These are phyloP conservation scores for Streptopelia turtur DNA, from an alignment of 2,797 vertebrate genomes.

Conservation along the genomic window DNA sequence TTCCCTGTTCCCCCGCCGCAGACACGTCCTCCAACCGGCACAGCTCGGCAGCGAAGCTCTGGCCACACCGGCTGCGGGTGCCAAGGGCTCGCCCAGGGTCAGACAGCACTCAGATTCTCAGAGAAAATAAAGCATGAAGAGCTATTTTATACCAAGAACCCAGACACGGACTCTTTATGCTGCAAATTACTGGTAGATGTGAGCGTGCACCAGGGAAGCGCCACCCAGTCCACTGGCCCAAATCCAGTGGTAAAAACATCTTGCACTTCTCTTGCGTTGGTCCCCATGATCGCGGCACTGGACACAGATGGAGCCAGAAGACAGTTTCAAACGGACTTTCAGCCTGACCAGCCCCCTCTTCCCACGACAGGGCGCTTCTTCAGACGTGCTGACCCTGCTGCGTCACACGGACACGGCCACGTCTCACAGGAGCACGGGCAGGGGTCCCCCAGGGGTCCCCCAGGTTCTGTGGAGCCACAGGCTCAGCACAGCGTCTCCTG, in stretches of 20 bases:
- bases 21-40: fast-evolving
- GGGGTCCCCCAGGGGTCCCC: neutral
- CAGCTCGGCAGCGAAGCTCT: neutral
- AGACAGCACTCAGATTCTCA: neutral
- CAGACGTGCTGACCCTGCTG: fast-evolving
- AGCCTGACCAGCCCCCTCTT: neutral
- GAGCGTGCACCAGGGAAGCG: fast-evolving
- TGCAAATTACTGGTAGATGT: neutral
- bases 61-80: fast-evolving
- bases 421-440: fast-evolving
- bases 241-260: neutral
- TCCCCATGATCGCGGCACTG: fast-evolving
- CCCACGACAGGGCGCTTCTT: neutral
- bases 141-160: neutral
- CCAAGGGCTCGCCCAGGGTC: neutral
- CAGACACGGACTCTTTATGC: neutral
- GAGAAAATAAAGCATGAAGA: neutral
- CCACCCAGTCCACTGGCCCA: neutral
- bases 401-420: fast-evolving
- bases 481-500: neutral
- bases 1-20: neutral
- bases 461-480: neutral
- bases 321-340: fast-evolving
- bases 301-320: neutral
- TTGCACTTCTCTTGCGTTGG: neutral